phyloP scores from a whole-genome alignment of 64 coral and sea anemone species.

The Astreopora myriophthalma region DNA sequence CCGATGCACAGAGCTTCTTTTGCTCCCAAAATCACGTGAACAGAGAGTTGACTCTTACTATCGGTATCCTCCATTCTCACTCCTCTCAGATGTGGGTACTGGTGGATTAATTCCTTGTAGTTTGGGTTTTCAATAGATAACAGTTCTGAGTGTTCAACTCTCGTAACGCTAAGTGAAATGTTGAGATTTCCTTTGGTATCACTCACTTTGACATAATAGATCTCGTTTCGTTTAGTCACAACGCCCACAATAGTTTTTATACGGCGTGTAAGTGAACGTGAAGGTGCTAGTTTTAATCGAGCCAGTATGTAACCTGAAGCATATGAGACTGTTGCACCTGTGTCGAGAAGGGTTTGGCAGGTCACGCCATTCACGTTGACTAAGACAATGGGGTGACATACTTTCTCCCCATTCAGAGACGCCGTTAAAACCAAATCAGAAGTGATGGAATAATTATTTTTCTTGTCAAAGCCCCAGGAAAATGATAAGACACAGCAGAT shows the following conservation, averaged over 20 bases:
- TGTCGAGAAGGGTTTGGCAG: constrained; percentile 12
- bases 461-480: too few relatives aligned
- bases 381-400: constrained; percentile 18
- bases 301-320: background rate
- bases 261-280: background rate
- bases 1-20: background rate
- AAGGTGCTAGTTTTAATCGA: background rate
- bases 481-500: too few relatives aligned
- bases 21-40: constrained; percentile 4
- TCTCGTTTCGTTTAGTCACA: background rate
- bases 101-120: background rate
- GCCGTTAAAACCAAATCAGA: background rate
- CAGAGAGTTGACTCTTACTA: background rate
- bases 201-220: constrained; percentile 2
- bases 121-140: constrained; percentile 8
- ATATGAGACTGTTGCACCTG: constrained; percentile 8
- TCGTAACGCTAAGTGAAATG: constrained; percentile 12
- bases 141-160: background rate
- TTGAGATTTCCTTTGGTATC: background rate
- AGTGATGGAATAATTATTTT: background rate
- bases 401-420: background rate
- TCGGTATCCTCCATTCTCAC: background rate
- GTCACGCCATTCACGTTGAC: constrained; percentile 28
- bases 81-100: background rate
- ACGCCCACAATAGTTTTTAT: constrained; percentile 20